Evolutionary conservation across 35 echinoderm and acorn worm genomes (phyloP).

Genomic region (Ptychodera flava): DNA sequence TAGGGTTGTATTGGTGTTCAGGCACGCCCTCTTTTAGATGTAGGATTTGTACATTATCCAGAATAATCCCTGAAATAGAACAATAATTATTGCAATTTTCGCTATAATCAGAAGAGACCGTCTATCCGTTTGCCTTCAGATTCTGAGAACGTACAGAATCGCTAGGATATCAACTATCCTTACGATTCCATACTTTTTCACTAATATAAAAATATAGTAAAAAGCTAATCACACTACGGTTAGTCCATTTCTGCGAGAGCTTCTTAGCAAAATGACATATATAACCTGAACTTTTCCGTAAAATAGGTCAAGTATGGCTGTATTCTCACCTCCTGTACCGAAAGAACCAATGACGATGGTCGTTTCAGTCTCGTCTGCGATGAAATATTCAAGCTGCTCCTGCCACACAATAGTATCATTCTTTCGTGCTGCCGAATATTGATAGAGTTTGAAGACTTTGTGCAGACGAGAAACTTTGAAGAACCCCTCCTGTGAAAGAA

Average conservation of each 20-base stretch:
- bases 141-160: not conserved
- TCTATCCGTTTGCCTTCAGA: not conserved
- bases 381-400: not conserved
- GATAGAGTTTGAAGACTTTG: conserved; percentile 18
- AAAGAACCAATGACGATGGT: conserved; percentile 7
- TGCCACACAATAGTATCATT: not conserved
- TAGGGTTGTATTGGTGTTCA: not conserved
- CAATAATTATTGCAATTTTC: not conserved
- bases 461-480: conserved; percentile 15
- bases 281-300: not conserved
- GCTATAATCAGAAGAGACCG: not conserved
- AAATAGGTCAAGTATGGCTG: not conserved
- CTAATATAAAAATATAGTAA: not conserved
- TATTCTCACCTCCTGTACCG: not conserved
- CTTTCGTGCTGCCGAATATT: no score
- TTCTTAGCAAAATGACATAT: not conserved
- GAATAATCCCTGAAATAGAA: not conserved
- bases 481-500: conserved; percentile 18
- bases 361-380: not conserved
- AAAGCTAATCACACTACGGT: not conserved
- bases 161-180: not conserved
- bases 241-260: not conserved
- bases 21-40: not conserved
- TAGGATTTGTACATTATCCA: not conserved
- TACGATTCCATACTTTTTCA: not conserved